Evolutionary conservation across 2,113 vertebrate species (phyloP), one percentile per base, ranked within the genome.

Genomic region (Triplophysa tibetana): DNA sequence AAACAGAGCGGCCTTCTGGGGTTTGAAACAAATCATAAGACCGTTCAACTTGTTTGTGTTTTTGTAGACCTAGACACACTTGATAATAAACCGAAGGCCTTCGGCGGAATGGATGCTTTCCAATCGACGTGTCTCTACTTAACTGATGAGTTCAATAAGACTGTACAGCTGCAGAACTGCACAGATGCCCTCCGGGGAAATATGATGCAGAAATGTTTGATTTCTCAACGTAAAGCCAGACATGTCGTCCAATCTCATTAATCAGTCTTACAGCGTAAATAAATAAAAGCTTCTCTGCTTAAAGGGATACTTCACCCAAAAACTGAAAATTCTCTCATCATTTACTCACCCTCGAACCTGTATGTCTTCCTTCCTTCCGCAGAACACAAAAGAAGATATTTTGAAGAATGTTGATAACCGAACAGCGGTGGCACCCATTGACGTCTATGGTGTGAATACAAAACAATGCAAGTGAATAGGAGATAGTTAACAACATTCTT

Each of bases 181-280:
- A 76, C 74, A 52, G 45, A 26, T 77, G 61, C 48, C 26, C 75
- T 77, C 45, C 23, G 16, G 75, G 74, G 62, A 77, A 77, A 77
- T 77, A 65, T 66, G 12, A 66, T n/a, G 54, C 43, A 33, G 75
- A 65, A 16, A 61, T 74, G 21, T 65, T 9, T 17, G 60, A 76
- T 76, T 64, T 50, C 38, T 65, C 45, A 10, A 38, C 26, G 48
- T 77, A 77, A 77, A 76, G 61, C 60, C 61, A 29, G 48, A 16
- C 64, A n/a, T 52, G 23, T 24, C 33, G 3, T 77, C 24, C 45
- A 38, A 66, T 77, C 61, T 77, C 61, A 77, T 77, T 52, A 52
- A 66, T 77, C 62, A 64, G 19, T 17, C 45, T 21, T 43, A 14
- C 61, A 65, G 16, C 17, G 17, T 8, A 17, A 21, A 45, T 10